phyloP scores from a whole-genome alignment of 2,888 invertebrate genomes.

The Anthophora plumipes region DNA sequence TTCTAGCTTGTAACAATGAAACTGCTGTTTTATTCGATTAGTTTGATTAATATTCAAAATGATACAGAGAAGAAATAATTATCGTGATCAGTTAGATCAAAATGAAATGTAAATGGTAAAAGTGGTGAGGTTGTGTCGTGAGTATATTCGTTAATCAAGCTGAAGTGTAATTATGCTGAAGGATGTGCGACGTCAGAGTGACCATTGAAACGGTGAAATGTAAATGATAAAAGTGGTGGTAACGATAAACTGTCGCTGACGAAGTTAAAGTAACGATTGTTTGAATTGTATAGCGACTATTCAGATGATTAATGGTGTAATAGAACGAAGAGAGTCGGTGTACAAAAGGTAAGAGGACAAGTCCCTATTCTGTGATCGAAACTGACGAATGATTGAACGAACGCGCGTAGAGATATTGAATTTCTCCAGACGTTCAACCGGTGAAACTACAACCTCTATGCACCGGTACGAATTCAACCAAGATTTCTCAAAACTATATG shows the following conservation, averaged over 20 bases:
- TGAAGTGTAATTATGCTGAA: background rate
- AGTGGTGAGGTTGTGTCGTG: background rate
- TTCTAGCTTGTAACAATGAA: background rate
- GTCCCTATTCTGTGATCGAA: background rate
- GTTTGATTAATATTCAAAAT: background rate
- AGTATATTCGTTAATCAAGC: background rate
- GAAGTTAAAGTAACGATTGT: slow-evolving; percentile 2
- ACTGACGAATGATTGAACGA: background rate
- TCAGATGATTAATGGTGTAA: slow-evolving; percentile 1
- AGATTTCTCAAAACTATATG: no score
- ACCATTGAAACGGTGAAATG: background rate
- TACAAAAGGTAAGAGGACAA: background rate
- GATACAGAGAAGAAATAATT: background rate
- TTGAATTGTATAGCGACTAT: background rate
- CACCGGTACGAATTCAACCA: no score
- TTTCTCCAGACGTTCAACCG: background rate
- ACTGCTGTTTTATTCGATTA: background rate
- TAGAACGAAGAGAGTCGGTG: background rate
- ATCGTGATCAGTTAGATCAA: background rate
- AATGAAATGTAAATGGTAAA: background rate
- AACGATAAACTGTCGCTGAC: background rate
- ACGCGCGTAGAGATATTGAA: background rate
- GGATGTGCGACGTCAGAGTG: background rate
- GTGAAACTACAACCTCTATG: no score
- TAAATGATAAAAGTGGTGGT: background rate